Evolutionary conservation across 2,888 invertebrate species (phyloP).

Genomic region (Smittia sp.): DNA sequence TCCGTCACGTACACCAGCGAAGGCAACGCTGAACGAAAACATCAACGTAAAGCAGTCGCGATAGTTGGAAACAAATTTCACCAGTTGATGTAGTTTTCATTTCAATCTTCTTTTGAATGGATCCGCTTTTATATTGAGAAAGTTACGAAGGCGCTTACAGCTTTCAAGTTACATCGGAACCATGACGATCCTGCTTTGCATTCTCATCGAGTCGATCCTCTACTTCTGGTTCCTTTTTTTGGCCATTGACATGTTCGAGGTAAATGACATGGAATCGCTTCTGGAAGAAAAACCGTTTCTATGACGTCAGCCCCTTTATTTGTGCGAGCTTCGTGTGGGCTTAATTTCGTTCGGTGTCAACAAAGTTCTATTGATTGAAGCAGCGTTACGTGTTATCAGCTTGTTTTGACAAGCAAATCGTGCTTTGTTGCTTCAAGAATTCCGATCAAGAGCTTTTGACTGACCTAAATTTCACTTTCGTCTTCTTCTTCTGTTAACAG

Average conservation of each 20-base stretch:
- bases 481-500: conserved; percentile 22
- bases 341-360: background rate
- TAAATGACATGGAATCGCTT: conserved; percentile 24
- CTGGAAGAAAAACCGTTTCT: background rate
- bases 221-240: conserved; percentile 34
- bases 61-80: background rate
- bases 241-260: conserved; percentile 38
- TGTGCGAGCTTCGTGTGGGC: background rate
- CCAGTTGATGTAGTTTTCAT: background rate
- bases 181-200: background rate
- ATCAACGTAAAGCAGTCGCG: background rate
- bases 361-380: background rate
- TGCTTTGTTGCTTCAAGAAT: too few species aligned
- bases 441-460: background rate
- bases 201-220: conserved; percentile 1
- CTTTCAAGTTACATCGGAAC: background rate
- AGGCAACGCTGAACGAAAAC: background rate
- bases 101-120: background rate
- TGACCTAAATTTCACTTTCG: background rate
- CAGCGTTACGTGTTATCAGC: background rate
- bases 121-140: background rate
- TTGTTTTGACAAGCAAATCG: background rate
- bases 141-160: background rate
- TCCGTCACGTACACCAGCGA: background rate
- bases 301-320: conserved; percentile 22